These are phyloP conservation scores for Aphidoletes aphidimyza DNA, from an alignment of 2,888 invertebrate species.

Conservation along the genomic window DNA sequence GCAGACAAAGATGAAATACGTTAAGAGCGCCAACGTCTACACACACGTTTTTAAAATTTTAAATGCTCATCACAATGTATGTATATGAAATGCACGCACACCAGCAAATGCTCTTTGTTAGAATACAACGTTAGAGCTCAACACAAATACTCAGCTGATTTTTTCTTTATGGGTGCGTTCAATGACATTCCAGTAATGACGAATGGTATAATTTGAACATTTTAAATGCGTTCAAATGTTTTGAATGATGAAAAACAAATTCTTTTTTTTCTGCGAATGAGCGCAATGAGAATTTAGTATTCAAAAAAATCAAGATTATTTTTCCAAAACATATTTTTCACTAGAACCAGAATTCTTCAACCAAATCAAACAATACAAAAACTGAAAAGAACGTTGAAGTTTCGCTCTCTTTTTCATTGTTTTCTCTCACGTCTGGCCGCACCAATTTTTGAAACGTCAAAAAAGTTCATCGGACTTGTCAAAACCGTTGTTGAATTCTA, in stretches of 20 bases:
- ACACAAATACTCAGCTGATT: slow-evolving; percentile 18
- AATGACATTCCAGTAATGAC: background rate
- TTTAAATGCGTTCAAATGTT: background rate
- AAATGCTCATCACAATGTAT: background rate
- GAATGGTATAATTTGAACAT: background rate
- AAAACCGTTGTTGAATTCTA: background rate
- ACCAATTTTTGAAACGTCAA: background rate
- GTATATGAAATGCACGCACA: background rate
- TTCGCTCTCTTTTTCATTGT: background rate
- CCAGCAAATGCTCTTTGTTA: slow-evolving; percentile 4
- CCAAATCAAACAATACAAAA: background rate
- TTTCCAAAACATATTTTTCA: too few relatives aligned
- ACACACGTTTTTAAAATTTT: too few relatives aligned
- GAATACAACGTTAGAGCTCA: background rate
- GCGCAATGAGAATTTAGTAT: too few relatives aligned
- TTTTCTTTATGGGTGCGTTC: background rate
- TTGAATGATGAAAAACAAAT: too few relatives aligned
- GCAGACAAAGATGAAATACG: background rate
- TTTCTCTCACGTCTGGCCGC: background rate
- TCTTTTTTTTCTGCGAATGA: too few relatives aligned
- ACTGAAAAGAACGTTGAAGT: background rate
- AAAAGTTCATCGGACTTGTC: background rate
- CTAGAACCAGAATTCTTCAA: too few relatives aligned
- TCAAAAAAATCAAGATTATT: too few relatives aligned
- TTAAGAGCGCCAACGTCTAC: background rate